phyloP scores from a whole-genome alignment of 2,797 vertebrate species.

The Simalia tracyae region DNA sequence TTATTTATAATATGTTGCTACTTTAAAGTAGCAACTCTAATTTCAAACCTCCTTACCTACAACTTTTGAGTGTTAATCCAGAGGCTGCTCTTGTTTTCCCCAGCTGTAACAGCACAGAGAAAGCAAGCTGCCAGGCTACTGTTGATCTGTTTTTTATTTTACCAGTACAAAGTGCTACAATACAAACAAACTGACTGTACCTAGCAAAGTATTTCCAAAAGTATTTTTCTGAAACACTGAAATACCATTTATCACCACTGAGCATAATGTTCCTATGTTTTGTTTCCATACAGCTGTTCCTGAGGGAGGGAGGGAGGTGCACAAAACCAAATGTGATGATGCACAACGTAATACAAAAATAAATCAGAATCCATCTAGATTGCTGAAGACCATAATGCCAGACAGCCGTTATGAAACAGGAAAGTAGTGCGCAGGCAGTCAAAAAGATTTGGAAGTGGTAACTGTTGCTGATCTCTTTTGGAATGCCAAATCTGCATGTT shows the following conservation, averaged over 20 bases:
- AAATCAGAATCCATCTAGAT: not conserved
- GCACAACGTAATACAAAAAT: not conserved
- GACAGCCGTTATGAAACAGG: not conserved
- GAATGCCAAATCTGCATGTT: not conserved
- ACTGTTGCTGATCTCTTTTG: not conserved
- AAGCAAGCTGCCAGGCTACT: constrained; percentile 33
- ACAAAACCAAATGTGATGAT: constrained; percentile 11
- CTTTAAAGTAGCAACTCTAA: not conserved
- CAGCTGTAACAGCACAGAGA: constrained; percentile 10
- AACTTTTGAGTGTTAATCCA: not conserved
- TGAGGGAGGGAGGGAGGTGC: constrained; percentile 10
- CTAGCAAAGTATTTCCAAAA: constrained; percentile 29
- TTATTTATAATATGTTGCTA: not conserved
- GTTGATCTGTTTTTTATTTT: constrained; percentile 54
- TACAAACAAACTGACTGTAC: constrained; percentile 47
- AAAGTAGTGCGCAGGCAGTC: not conserved
- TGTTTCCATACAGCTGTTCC: constrained; percentile 21
- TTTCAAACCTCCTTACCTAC: not conserved
- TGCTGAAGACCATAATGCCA: not conserved
- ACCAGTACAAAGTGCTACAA: constrained; percentile 38
- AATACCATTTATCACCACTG: constrained; percentile 28
- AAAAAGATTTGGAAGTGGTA: not conserved
- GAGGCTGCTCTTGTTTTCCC: not conserved
- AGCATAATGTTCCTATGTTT: constrained; percentile 18
- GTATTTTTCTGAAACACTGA: constrained; percentile 49